Conservation (phyloP, 2,113 vertebrate genomes). For the Calidris pugnax region DNA sequence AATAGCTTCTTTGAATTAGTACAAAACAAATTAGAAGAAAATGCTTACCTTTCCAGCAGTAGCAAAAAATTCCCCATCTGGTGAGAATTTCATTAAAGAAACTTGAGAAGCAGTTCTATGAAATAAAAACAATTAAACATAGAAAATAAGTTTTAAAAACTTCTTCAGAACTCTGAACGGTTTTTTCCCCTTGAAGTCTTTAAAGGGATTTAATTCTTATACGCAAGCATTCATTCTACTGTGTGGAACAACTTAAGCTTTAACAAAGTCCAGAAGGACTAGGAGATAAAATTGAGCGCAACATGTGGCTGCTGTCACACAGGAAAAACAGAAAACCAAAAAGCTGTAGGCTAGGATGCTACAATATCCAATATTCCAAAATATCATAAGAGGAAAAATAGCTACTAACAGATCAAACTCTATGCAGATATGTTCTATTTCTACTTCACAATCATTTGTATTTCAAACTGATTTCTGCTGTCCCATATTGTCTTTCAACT, state of each 20-base stretch:
- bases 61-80: constrained; percentile 96
- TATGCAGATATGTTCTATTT: not conserved
- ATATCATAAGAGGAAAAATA: not conserved
- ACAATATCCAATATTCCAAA: not conserved
- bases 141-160: not conserved
- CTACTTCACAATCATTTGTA: not conserved
- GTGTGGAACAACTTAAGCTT: not conserved
- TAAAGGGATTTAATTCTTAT: not conserved
- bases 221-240: not conserved
- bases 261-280: not conserved
- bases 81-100: constrained; percentile 93
- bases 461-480: not conserved
- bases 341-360: not conserved
- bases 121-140: constrained; percentile 8
- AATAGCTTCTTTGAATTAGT: not conserved
- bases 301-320: not conserved
- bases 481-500: not conserved
- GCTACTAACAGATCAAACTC: not conserved
- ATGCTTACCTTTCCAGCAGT: constrained; percentile 90
- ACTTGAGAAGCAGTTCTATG: constrained; percentile 89
- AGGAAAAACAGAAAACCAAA: not conserved
- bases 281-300: not conserved
- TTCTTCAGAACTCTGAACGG: not conserved
- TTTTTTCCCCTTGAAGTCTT: not conserved
- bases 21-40: not conserved